phyloP scores from a whole-genome alignment of 1,140 invertebrate genomes.

The Oreohelix idahoensis region DNA sequence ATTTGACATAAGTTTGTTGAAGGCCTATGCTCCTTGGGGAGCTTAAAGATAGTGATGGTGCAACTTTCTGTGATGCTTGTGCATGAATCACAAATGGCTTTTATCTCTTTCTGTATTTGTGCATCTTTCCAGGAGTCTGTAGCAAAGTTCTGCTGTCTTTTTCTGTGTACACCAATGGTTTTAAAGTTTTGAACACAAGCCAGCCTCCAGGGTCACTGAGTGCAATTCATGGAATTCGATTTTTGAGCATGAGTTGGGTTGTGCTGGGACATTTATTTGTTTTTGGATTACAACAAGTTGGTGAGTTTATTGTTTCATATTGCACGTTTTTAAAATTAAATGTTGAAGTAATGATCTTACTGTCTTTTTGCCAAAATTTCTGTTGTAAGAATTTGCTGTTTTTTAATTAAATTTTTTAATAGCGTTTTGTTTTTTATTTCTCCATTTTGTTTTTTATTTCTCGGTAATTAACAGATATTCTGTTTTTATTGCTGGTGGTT shows the following conservation, averaged over 20 bases:
- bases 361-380: neutral
- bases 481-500: too few species aligned
- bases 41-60: too few species aligned
- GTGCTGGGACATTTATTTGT: constrained; percentile 86
- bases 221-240: constrained; percentile 69
- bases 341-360: too few species aligned
- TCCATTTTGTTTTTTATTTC: too few species aligned
- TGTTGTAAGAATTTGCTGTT: neutral
- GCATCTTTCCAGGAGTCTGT: constrained; percentile 50
- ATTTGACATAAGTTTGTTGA: too few species aligned
- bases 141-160: constrained; percentile 56
- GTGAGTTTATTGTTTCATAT: constrained; percentile 44
- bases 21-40: too few species aligned
- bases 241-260: constrained; percentile 93
- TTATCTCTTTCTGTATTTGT: too few species aligned
- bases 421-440: too few species aligned
- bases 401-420: neutral
- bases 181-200: constrained; percentile 56
- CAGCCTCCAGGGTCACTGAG: constrained; percentile 52
- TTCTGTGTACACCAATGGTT: constrained; percentile 59
- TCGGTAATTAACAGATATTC: too few species aligned
- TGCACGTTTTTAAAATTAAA: too few species aligned
- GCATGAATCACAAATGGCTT: too few species aligned
- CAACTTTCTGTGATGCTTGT: too few species aligned
- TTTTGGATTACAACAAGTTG: constrained; percentile 74